Percentiles rank a stretch among this genome's conserved stretches.
Conservation (phyloP, 2,797 vertebrate genomes). For the Microtus californicus region DNA sequence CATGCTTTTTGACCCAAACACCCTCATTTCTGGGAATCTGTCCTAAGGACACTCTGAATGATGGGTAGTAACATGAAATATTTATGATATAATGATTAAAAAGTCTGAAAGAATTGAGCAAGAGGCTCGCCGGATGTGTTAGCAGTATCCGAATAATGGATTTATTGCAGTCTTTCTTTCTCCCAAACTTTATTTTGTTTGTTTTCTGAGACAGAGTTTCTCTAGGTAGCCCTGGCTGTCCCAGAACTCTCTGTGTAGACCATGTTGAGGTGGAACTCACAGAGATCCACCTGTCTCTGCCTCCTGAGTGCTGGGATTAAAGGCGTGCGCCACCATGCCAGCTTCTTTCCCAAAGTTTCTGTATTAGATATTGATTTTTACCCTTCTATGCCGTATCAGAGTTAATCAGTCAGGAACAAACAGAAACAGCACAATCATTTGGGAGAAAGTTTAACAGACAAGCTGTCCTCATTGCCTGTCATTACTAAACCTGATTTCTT, state of each 20-base stretch:
- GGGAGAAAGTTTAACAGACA: no score
- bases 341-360: no score
- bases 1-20: constrained; percentile 69
- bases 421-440: no score
- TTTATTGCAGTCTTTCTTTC: constrained; percentile 46
- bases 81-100: constrained; percentile 73
- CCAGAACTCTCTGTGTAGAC: not conserved
- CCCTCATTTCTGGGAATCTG: constrained; percentile 75
- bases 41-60: constrained; percentile 71
- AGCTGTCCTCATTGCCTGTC: no score
- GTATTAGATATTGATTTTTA: no score
- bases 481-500: no score
- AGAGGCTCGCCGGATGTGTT: constrained; percentile 57
- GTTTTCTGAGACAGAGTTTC: not conserved
- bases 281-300: not conserved
- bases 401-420: no score
- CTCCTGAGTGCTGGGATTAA: not conserved
- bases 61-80: constrained; percentile 66
- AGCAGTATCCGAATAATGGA: constrained; percentile 54
- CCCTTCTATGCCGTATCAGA: no score
- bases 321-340: no score
- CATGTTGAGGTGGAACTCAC: not conserved
- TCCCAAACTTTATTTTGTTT: constrained; percentile 42
- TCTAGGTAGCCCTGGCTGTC: no score
- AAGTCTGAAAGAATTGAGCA: constrained; percentile 54